Evolutionary conservation across 2,113 vertebrate genomes (phyloP).

Genomic region (Carassius carassius): DNA sequence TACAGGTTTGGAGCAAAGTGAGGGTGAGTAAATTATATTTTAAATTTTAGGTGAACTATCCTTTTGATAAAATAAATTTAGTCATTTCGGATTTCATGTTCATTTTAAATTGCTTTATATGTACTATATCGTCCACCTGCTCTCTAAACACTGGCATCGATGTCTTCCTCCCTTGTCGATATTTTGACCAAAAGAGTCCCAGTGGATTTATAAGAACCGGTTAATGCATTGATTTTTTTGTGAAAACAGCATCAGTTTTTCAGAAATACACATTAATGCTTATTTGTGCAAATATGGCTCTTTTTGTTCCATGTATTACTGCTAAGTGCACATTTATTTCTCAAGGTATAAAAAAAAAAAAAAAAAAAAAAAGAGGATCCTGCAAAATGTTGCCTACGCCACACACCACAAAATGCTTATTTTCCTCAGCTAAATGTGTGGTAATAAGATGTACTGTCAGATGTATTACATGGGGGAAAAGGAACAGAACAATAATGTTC

Average conservation of each 20-base stretch:
- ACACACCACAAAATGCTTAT: constrained; percentile 16
- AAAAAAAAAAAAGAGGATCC: constrained; percentile 2
- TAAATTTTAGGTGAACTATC: neutral
- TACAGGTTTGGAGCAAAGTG: neutral
- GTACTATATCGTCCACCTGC: neutral
- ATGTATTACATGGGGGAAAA: constrained; percentile 8
- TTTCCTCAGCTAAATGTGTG: constrained; percentile 28
- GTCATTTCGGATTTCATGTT: neutral
- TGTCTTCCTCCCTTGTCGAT: constrained; percentile 8
- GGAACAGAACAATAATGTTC: constrained; percentile 29
- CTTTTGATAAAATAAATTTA: neutral
- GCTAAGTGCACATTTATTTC: constrained; percentile 43
- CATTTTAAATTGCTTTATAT: neutral
- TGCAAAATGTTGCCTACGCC: constrained; percentile 28
- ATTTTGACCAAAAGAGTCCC: constrained; percentile 13
- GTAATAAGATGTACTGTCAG: constrained; percentile 42
- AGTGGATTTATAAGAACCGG: neutral
- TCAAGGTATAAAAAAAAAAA: constrained; percentile 19
- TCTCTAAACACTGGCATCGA: neutral
- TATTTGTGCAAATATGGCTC: constrained; percentile 18
- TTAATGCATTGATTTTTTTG: constrained; percentile 22
- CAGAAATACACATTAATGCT: constrained; percentile 12
- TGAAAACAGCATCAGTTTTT: neutral
- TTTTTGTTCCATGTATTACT: neutral
- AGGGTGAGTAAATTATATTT: neutral